These are phyloP conservation scores for Enteromius fasciolatus DNA, from an alignment of 2,797 vertebrate genomes.

Conservation along the genomic window DNA sequence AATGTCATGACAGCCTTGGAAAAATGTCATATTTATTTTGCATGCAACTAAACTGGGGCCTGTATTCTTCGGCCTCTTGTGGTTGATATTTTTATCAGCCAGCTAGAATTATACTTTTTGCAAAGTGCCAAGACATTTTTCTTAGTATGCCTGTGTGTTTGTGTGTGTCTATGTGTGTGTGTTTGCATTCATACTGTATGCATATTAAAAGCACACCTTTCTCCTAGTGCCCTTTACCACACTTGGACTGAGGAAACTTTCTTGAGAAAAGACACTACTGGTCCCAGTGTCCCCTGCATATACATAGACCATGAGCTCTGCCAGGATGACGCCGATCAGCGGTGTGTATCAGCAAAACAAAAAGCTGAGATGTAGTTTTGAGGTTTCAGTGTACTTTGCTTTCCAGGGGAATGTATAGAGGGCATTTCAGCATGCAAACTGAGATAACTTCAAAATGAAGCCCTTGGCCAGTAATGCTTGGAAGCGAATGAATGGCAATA, in stretches of 20 bases:
- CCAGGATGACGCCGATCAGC: neutral
- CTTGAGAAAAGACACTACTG: neutral
- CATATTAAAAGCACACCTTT: conserved; percentile 28
- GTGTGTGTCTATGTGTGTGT: conserved; percentile 15
- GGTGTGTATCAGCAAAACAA: neutral
- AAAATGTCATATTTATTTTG: conserved; percentile 41
- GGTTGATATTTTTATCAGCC: conserved; percentile 56
- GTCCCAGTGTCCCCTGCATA: neutral
- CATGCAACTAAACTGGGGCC: conserved; percentile 32
- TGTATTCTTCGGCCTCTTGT: conserved; percentile 32
- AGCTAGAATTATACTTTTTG: conserved; percentile 49
- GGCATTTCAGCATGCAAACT: conserved; percentile 26
- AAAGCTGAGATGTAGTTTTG: neutral
- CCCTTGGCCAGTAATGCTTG: neutral
- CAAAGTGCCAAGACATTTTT: conserved; percentile 39
- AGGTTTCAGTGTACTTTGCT: neutral
- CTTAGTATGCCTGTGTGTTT: conserved; percentile 2
- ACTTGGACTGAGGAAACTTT: conserved; percentile 14
- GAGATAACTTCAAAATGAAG: conserved; percentile 39
- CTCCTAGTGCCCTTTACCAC: conserved; percentile 25
- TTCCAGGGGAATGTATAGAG: conserved; percentile 10
- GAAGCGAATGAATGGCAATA: conserved; percentile 68
- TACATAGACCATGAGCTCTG: neutral
- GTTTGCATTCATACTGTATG: conserved; percentile 16
- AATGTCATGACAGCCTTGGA: conserved; percentile 36